Conservation (phyloP, 1,140 invertebrate species). For the Drosophila pallidifrons region DNA sequence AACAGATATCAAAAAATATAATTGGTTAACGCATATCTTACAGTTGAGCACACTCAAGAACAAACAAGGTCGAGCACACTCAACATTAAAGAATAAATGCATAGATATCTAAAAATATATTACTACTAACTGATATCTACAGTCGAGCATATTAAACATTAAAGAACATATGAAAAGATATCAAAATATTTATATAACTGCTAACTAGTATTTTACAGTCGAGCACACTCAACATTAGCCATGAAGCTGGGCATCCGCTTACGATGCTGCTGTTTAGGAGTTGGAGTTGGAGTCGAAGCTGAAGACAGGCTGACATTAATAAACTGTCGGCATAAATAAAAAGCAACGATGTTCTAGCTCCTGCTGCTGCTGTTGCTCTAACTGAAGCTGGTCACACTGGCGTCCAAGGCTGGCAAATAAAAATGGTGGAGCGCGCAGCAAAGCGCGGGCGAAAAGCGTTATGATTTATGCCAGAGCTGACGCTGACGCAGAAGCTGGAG, state of each 20-base stretch:
- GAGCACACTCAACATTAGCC: background rate
- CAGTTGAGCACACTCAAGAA: no score
- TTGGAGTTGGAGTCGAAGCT: background rate
- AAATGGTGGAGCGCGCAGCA: slow-evolving; percentile 16
- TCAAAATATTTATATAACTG: no score
- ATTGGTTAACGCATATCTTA: no score
- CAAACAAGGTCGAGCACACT: no score
- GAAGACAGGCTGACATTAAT: slow-evolving; percentile 66
- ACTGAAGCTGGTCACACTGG: slow-evolving; percentile 36
- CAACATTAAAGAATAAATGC: no score
- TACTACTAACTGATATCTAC: no score
- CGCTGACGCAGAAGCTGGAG: background rate
- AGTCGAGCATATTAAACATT: no score
- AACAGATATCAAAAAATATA: no score
- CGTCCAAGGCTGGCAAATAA: slow-evolving; percentile 40
- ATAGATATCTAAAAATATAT: no score
- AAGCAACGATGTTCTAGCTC: slow-evolving; percentile 46
- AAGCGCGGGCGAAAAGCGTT: slow-evolving; percentile 50
- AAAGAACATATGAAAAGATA: no score
- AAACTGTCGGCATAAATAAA: slow-evolving; percentile 83
- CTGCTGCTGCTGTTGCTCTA: background rate
- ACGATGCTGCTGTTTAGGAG: background rate
- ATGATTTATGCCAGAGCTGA: slow-evolving; percentile 67
- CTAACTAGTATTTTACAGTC: no score
- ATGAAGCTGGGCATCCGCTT: slow-evolving; percentile 33